These are phyloP conservation scores for Gonatopus flavifemur DNA, from an alignment of 1,140 invertebrate genomes.

Conservation along the genomic window DNA sequence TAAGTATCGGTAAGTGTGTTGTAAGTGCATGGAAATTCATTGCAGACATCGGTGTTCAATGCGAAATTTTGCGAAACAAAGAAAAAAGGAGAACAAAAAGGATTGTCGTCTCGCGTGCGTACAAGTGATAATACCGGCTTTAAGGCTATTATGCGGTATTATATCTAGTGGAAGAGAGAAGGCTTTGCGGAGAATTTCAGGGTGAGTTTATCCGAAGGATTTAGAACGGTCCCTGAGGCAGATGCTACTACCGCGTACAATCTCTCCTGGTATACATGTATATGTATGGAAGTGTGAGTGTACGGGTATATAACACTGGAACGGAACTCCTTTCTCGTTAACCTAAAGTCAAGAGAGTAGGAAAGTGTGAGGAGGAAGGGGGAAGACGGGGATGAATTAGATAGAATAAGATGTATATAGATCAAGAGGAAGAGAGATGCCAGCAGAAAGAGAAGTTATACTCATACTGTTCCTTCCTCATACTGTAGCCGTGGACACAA, in stretches of 20 bases:
- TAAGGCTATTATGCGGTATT: constrained; percentile 40
- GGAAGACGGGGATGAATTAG: not conserved
- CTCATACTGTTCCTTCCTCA: constrained; percentile 26
- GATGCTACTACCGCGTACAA: constrained; percentile 39
- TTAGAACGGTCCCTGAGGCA: constrained; percentile 43
- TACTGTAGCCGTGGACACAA: constrained; percentile 47
- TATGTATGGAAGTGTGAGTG: too few species aligned
- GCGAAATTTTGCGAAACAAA: too few species aligned
- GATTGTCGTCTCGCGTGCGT: not conserved
- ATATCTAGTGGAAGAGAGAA: constrained; percentile 32
- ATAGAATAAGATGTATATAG: constrained; percentile 1
- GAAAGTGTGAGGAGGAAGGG: constrained; percentile 8
- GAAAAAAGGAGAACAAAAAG: not conserved
- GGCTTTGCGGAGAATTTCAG: constrained; percentile 43
- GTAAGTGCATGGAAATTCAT: too few species aligned
- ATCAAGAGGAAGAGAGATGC: constrained; percentile 5
- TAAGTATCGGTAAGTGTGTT: too few species aligned
- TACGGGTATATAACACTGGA: constrained; percentile 30
- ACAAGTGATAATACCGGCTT: constrained; percentile 29
- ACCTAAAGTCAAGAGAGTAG: constrained; percentile 29
- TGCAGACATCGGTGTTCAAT: too few species aligned
- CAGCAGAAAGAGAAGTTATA: constrained; percentile 18
- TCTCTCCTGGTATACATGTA: too few species aligned
- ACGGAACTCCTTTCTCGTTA: constrained; percentile 36
- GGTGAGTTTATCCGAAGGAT: constrained; percentile 39